Evolutionary conservation across 2,888 invertebrate genomes (phyloP).

Genomic region (Aquatica leii): DNA sequence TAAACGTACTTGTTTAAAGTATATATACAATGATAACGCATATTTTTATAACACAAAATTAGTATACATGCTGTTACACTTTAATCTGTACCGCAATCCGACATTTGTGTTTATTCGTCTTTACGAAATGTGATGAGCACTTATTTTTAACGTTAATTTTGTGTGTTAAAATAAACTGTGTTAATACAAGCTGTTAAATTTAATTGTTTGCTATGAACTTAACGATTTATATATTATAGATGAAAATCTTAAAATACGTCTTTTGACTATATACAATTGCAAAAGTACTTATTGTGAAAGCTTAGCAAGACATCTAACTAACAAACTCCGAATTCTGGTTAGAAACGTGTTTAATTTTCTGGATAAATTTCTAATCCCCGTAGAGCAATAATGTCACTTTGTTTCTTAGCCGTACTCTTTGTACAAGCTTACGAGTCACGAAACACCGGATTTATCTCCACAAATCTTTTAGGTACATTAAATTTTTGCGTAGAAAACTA

Average conservation of each 20-base stretch:
- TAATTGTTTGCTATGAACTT: too few species aligned
- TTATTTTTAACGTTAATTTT: conserved; percentile 12
- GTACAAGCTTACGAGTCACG: conserved; percentile 37
- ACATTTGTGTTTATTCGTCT: not conserved
- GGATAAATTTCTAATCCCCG: conserved; percentile 37
- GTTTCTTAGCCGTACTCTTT: conserved; percentile 37
- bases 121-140: not conserved
- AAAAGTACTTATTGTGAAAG: conserved; percentile 7
- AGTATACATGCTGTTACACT: not conserved
- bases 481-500: conserved; percentile 26
- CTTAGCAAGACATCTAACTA: conserved; percentile 16
- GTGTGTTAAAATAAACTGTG: not conserved
- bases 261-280: too few species aligned
- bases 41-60: not conserved
- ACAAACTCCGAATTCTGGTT: conserved; percentile 31
- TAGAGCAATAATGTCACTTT: conserved; percentile 37
- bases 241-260: too few species aligned
- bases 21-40: not conserved
- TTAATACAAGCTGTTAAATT: too few species aligned
- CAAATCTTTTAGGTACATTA: conserved; percentile 37
- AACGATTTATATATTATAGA: too few species aligned
- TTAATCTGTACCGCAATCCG: conserved; percentile 18
- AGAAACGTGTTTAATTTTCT: conserved; percentile 37
- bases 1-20: too few species aligned
- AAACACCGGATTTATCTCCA: conserved; percentile 34